Evolutionary conservation across 2,888 invertebrate genomes (phyloP).

Genomic region (Drosophila pseudotalamancana): DNA sequence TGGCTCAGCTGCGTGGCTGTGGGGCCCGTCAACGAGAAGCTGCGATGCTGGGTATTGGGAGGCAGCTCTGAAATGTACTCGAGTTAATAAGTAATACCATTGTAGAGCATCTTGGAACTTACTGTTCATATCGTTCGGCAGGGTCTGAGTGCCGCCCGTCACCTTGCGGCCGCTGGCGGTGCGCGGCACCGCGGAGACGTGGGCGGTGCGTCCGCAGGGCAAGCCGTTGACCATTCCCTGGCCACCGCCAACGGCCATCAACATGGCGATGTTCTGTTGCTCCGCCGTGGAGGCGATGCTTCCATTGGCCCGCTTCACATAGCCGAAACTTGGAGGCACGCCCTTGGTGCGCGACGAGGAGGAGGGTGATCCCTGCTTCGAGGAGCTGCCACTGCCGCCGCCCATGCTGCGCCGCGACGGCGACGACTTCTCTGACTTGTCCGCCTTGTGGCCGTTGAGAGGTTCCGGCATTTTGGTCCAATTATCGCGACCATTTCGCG

Average conservation of each 20-base stretch:
- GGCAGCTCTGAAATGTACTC: slow-evolving; percentile 84
- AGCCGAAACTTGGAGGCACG: slow-evolving; percentile 93
- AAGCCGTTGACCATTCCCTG: slow-evolving; percentile 53
- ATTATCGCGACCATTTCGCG: slow-evolving; percentile 82
- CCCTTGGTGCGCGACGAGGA: slow-evolving; percentile 87
- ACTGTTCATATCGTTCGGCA: slow-evolving; percentile 90
- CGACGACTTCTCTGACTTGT: slow-evolving; percentile 84
- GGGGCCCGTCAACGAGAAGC: slow-evolving; percentile 93
- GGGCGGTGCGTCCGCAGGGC: slow-evolving; percentile 88
- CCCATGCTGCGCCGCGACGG: slow-evolving; percentile 81
- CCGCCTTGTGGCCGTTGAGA: slow-evolving; percentile 81
- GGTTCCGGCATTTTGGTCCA: slow-evolving; percentile 84
- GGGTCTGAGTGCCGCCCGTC: slow-evolving; percentile 95
- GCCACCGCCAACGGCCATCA: slow-evolving; percentile 63
- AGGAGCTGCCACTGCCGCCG: slow-evolving; percentile 81
- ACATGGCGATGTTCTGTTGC: slow-evolving; percentile 82
- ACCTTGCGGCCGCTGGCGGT: slow-evolving; percentile 92
- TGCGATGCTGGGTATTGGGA: slow-evolving; percentile 91
- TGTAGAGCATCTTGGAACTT: slow-evolving; percentile 77
- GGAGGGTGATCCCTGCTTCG: slow-evolving; percentile 80
- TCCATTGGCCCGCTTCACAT: slow-evolving; percentile 91
- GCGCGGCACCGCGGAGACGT: slow-evolving; percentile 93
- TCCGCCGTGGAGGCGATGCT: slow-evolving; percentile 85
- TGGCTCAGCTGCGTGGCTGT: slow-evolving; percentile 94
- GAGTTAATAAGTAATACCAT: background rate